A percentile compares a stretch with the other conserved stretches of the same genome.
phyloP scores from a whole-genome alignment of 2,113 vertebrate genomes.

The Oophaga pumilio region DNA sequence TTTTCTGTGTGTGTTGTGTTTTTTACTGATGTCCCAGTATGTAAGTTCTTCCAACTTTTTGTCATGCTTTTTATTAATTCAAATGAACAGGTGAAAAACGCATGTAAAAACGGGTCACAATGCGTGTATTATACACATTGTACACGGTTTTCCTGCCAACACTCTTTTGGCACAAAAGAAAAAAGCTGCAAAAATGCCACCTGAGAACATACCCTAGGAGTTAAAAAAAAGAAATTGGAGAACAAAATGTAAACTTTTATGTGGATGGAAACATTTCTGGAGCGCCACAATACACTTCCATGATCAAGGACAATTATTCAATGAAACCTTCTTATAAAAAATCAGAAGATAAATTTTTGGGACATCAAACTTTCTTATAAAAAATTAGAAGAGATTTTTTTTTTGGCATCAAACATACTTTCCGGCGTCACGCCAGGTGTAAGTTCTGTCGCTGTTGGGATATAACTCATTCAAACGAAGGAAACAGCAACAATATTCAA shows the following conservation, averaged over 20 bases:
- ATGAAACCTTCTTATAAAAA: not conserved
- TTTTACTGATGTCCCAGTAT: no score
- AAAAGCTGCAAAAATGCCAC: no score
- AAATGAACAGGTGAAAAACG: no score
- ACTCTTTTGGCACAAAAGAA: no score
- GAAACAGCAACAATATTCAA: not conserved
- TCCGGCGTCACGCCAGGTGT: not conserved
- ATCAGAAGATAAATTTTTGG: not conserved
- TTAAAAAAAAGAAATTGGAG: not conserved
- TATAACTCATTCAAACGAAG: not conserved
- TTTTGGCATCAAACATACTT: not conserved
- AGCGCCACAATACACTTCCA: not conserved
- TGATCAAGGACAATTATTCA: not conserved
- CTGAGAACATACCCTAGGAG: no score
- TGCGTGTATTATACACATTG: no score
- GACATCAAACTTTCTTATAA: not conserved
- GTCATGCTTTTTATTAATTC: no score
- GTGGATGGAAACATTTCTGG: not conserved
- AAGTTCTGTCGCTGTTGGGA: slow-evolving; percentile 7
- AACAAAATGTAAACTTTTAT: not conserved
- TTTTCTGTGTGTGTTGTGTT: no score
- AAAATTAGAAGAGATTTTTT: not conserved
- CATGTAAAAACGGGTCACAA: no score
- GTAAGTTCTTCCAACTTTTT: no score
- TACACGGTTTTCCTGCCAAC: no score